A percentile compares a stretch with the other conserved stretches of the same genome.
Evolutionary conservation across 1,140 invertebrate genomes (phyloP).

Genomic region (Sycophila sp.): DNA sequence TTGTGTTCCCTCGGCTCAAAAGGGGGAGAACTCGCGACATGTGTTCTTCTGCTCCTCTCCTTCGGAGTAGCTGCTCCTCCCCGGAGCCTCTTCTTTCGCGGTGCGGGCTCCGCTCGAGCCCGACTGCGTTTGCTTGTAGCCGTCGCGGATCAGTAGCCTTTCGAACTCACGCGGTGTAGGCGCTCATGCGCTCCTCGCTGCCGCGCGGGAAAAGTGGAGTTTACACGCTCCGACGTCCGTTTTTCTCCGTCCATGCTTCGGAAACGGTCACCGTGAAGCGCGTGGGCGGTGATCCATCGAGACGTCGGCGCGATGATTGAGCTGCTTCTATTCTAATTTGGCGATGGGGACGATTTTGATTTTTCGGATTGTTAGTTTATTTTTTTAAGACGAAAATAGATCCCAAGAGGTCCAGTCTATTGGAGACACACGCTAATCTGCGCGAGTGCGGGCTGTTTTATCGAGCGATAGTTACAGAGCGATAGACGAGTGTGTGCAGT

Average conservation of each 20-base stretch:
- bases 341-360: too few relatives aligned
- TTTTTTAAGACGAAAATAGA: too few relatives aligned
- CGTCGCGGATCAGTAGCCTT: conserved; percentile 33
- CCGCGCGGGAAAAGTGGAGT: too few relatives aligned
- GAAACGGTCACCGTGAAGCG: not conserved
- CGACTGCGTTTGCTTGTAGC: not conserved
- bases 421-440: too few relatives aligned
- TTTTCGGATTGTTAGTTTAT: too few relatives aligned
- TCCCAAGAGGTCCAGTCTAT: too few relatives aligned
- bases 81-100: not conserved
- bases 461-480: too few relatives aligned
- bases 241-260: not conserved
- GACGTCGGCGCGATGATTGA: not conserved
- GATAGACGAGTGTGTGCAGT: too few relatives aligned
- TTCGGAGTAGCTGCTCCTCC: too few relatives aligned
- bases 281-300: not conserved
- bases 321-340: too few relatives aligned
- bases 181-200: not conserved
- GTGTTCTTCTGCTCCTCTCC: conserved; percentile 12
- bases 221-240: not conserved
- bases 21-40: conserved; percentile 2
- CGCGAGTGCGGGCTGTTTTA: too few relatives aligned
- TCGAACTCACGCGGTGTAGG: conserved; percentile 11
- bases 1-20: not conserved
- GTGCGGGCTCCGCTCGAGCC: not conserved